Evolutionary conservation across 2,113 vertebrate species (phyloP), one percentile per base, ranked within the genome.

Genomic region (Origma solitaria): DNA sequence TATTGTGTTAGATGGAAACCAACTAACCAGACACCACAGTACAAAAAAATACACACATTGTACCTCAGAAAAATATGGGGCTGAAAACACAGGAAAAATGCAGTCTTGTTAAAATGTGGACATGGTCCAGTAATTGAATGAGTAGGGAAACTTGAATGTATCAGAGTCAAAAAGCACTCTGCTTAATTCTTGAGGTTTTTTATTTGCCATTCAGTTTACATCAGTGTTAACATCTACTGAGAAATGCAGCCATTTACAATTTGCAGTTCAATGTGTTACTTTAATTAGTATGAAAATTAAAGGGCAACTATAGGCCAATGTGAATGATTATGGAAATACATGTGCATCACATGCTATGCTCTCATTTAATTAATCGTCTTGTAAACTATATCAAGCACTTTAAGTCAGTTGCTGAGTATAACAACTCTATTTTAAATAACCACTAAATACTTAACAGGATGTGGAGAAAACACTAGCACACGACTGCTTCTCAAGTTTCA

Each of bases 201-300:
- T 96, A 96, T 86, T 92, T 28, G 6, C 95, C 77, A 84, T 95
- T 98, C 96, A 92, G 70, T 94, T 97, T 97, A 88, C 96, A 97
- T 96, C 96, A 94, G 92, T 84, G 87, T 96, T 97, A 97, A 93
- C 96, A 93, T 97, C 97, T 97, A 94, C 65, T 94, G 96, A 97
- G 97, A 98, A 97, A 94, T 42, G 65, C 97, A 95, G 94, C 91
- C 97, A 86, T 96, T 96, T 96, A 97, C 94, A 93, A 97, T 98
- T 96, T 94, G 95, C 97, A 92, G 96, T 93, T 97, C 97, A 96
- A 94, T 95, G 97, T 98, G 97, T 97, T 97, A 97, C 96, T 98
- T 98, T 98, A 98, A 98, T 98, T 98, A 97, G 97, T 97, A 97
- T 97, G 97, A 97, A 98, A 98, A 98, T 97, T 98, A 97, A 98